phyloP scores from a whole-genome alignment of 2,888 invertebrate genomes.

The Pristionchus arcanus region DNA sequence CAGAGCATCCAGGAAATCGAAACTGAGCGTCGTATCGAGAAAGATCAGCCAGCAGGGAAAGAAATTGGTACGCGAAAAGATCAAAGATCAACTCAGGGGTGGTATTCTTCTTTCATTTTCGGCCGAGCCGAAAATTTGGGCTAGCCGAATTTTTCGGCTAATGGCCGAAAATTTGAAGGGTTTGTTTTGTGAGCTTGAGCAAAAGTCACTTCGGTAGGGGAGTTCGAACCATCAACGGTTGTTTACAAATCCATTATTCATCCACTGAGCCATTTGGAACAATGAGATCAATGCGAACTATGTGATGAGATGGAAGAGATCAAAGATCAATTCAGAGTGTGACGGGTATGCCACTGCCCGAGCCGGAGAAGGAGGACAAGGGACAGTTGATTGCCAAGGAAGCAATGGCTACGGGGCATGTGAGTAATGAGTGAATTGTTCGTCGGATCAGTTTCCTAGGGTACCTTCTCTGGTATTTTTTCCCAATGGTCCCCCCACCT shows the following conservation, averaged over 20 bases:
- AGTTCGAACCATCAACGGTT: too few species aligned
- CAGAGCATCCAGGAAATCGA: constrained; percentile 20
- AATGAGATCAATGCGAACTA: background rate
- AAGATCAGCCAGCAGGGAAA: constrained; percentile 40
- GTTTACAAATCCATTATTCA: too few species aligned
- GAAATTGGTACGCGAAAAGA: background rate
- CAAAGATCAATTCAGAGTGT: constrained; percentile 49
- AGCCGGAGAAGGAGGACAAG: constrained; percentile 9
- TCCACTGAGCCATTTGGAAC: too few species aligned
- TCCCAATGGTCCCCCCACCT: too few species aligned
- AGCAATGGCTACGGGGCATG: constrained; percentile 74
- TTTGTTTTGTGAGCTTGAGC: too few species aligned
- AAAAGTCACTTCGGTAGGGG: too few species aligned
- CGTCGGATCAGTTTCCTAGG: background rate
- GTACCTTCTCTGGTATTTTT: background rate
- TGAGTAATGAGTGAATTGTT: too few species aligned
- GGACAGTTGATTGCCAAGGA: constrained; percentile 72
- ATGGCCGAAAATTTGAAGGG: too few species aligned
- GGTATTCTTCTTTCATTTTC: too few species aligned
- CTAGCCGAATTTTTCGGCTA: too few species aligned
- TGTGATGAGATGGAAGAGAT: background rate
- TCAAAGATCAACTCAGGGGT: constrained; percentile 30
- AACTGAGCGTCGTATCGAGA: constrained; percentile 36
- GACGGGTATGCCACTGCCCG: constrained; percentile 37
- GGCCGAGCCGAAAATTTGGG: too few species aligned